Evolutionary conservation across 1,140 invertebrate genomes (phyloP).

Genomic region (Drosophila varians): DNA sequence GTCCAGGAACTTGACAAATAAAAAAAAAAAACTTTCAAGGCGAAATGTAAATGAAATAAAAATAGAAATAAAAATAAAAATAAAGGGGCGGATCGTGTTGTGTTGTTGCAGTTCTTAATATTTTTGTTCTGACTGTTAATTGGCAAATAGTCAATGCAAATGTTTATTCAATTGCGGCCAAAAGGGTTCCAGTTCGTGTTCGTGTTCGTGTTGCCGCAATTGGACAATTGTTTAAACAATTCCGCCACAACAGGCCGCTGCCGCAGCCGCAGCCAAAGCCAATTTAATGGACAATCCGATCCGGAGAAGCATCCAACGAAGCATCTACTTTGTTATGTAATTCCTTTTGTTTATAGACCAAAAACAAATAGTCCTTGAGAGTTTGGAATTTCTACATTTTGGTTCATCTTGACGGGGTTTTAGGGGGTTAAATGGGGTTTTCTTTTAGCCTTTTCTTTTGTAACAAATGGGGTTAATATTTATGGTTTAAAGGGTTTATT

Average conservation of each 20-base stretch:
- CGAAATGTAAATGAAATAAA: constrained; percentile 59
- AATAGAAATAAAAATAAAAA: constrained; percentile 26
- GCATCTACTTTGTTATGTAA: neutral
- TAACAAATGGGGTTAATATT: no score
- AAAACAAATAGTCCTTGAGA: neutral
- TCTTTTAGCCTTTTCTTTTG: no score
- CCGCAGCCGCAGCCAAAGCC: neutral
- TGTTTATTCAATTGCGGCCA: constrained; percentile 51
- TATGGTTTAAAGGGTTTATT: no score
- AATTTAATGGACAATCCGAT: neutral
- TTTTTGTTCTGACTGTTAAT: constrained; percentile 63
- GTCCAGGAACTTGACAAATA: constrained; percentile 13
- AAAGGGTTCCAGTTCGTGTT: no score
- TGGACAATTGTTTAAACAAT: constrained; percentile 42
- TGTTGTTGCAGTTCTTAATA: neutral
- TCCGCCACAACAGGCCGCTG: neutral
- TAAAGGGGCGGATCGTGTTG: constrained; percentile 16
- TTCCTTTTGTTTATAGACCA: neutral
- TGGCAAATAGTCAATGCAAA: constrained; percentile 61
- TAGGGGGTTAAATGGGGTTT: no score
- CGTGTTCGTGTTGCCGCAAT: constrained; percentile 7
- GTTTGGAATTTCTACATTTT: neutral
- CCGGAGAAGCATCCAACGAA: no score
- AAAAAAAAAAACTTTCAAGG: constrained; percentile 44
- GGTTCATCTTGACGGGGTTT: no score